Evolutionary conservation across 2,113 vertebrate species (phyloP).

Genomic region (Misgurnus mizolepis): DNA sequence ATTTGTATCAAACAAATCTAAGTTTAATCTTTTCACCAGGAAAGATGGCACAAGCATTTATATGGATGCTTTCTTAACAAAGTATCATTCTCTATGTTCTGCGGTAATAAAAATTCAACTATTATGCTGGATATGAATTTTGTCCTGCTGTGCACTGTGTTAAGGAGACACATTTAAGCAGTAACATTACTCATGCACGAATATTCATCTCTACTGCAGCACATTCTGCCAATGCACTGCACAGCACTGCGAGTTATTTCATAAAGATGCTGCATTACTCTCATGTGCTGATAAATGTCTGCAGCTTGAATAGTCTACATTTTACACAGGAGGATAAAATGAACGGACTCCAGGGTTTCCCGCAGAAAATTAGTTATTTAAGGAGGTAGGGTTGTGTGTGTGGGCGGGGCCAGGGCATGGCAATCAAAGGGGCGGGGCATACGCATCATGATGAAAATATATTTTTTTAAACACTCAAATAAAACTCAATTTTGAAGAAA

Average conservation of each 20-base stretch:
- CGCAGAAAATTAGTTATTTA: too few relatives aligned
- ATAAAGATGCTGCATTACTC: slow-evolving; percentile 5
- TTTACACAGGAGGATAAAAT: slow-evolving; percentile 1
- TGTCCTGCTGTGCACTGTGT: neutral
- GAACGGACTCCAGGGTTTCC: neutral
- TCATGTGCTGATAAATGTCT: neutral
- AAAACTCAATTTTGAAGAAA: too few relatives aligned
- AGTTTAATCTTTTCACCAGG: neutral
- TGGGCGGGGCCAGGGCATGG: too few relatives aligned
- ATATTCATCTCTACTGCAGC: neutral
- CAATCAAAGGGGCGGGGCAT: too few relatives aligned
- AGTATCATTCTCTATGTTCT: neutral
- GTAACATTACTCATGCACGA: neutral
- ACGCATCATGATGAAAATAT: too few relatives aligned
- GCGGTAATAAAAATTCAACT: neutral
- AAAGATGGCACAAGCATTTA: neutral
- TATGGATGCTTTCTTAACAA: neutral
- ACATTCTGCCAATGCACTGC: neutral
- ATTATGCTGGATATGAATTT: neutral
- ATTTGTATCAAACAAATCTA: too few relatives aligned
- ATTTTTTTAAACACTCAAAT: too few relatives aligned
- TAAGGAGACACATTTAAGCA: neutral
- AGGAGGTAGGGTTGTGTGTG: too few relatives aligned
- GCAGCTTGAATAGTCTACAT: neutral
- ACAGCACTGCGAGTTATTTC: neutral